These are phyloP conservation scores for Aphelinus certus DNA, from an alignment of 1,140 invertebrate species.

Conservation along the genomic window DNA sequence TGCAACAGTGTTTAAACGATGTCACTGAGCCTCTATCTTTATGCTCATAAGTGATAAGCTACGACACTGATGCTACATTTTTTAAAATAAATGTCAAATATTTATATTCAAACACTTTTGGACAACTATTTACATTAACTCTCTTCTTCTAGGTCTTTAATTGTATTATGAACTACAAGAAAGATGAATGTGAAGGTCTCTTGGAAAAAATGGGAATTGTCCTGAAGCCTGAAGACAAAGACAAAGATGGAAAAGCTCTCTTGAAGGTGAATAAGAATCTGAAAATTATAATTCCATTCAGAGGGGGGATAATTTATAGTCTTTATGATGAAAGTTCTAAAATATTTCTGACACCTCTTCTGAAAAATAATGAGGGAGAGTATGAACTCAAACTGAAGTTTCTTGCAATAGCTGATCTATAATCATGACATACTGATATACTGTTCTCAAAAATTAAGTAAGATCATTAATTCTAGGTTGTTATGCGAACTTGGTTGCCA, in stretches of 20 bases:
- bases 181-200: conserved; percentile 90
- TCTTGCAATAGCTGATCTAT: neutral
- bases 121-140: too few relatives aligned
- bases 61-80: conserved; percentile 57
- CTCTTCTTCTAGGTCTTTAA: conserved; percentile 80
- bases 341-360: conserved; percentile 64
- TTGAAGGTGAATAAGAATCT: conserved; percentile 72
- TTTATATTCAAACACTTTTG: neutral
- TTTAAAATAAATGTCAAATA: neutral
- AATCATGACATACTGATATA: too few relatives aligned
- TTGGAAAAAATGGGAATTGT: conserved; percentile 92
- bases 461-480: conserved; percentile 70
- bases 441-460: conserved; percentile 5
- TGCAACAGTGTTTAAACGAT: conserved; percentile 66
- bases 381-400: conserved; percentile 46
- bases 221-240: conserved; percentile 93
- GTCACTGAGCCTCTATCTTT: conserved; percentile 74
- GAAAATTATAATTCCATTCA: neutral
- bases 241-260: conserved; percentile 92
- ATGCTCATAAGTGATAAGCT: conserved; percentile 71
- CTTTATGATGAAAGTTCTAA: conserved; percentile 55
- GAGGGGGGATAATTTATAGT: conserved; percentile 8
- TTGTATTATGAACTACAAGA: conserved; percentile 97
- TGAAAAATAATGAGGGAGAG: conserved; percentile 56
- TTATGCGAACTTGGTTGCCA: conserved; percentile 99